These are phyloP conservation scores for Brachionichthys hirsutus DNA, from an alignment of 2,113 vertebrate genomes.

Conservation along the genomic window DNA sequence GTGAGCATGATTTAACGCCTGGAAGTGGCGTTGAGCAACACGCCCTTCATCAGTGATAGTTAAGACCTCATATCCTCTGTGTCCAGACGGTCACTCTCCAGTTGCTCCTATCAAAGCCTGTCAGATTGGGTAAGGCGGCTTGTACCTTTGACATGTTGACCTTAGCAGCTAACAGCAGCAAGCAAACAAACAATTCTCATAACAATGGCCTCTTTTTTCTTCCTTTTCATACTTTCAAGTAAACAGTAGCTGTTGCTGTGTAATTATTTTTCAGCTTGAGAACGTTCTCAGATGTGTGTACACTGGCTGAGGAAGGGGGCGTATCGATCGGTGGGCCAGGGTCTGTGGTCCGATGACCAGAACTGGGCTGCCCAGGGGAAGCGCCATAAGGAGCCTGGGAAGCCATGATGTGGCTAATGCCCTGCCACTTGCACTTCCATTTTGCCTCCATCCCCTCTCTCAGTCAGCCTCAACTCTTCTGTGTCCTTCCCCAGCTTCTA, in stretches of 20 bases:
- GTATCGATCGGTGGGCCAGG: constrained; percentile 73
- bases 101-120: constrained; percentile 45
- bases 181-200: constrained; percentile 70
- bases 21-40: constrained; percentile 23
- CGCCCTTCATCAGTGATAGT: constrained; percentile 21
- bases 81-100: constrained; percentile 24
- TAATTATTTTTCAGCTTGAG: constrained; percentile 80
- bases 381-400: constrained; percentile 67
- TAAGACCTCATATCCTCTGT: constrained; percentile 29
- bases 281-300: constrained; percentile 69
- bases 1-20: constrained; percentile 17
- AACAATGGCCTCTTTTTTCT: constrained; percentile 44
- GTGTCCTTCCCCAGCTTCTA: constrained; percentile 55
- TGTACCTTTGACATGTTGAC: constrained; percentile 64
- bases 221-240: constrained; percentile 55
- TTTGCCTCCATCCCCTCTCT: constrained; percentile 39
- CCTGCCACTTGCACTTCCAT: constrained; percentile 69
- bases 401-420: constrained; percentile 79
- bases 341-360: constrained; percentile 71
- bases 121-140: constrained; percentile 50
- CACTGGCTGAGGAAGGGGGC: constrained; percentile 50
- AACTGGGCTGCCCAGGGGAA: constrained; percentile 59
- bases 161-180: constrained; percentile 57
- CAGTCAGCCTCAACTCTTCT: constrained; percentile 59
- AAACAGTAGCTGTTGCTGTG: constrained; percentile 66